These are phyloP conservation scores for Drosophila pectinifera DNA, from an alignment of 1,140 invertebrate genomes.

Conservation along the genomic window DNA sequence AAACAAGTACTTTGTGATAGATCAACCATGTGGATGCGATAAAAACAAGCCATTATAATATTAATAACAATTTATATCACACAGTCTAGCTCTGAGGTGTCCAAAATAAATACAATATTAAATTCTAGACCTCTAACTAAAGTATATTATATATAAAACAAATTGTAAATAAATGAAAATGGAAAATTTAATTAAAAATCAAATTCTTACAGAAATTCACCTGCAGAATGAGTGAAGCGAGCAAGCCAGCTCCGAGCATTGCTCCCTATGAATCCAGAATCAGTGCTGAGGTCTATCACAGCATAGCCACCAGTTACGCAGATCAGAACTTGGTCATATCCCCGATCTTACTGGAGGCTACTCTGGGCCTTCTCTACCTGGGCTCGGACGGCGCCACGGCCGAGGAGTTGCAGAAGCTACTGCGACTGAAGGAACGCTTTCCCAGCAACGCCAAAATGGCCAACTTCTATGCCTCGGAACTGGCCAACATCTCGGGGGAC, in stretches of 20 bases:
- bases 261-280: slow-evolving; percentile 36
- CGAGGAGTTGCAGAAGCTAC: slow-evolving; percentile 60
- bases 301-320: slow-evolving; percentile 36
- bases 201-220: background rate
- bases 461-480: slow-evolving; percentile 68
- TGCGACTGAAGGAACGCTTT: slow-evolving; percentile 70
- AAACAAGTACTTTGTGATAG: slow-evolving; percentile 29
- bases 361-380: slow-evolving; percentile 66
- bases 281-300: slow-evolving; percentile 60
- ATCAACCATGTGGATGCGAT: slow-evolving; percentile 41
- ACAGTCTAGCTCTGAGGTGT: background rate
- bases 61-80: slow-evolving; percentile 11
- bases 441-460: slow-evolving; percentile 84
- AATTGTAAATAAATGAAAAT: no score
- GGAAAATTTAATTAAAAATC: background rate
- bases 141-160: no score
- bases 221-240: slow-evolving; percentile 53
- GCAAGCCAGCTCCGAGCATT: slow-evolving; percentile 5
- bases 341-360: slow-evolving; percentile 70
- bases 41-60: slow-evolving; percentile 11
- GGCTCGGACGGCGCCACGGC: slow-evolving; percentile 78
- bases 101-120: background rate
- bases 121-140: background rate
- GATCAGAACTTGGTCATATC: slow-evolving; percentile 74
- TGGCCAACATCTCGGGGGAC: slow-evolving; percentile 49